These are phyloP conservation scores for Acanthurus tractus DNA, from an alignment of 2,797 vertebrate genomes.

Conservation along the genomic window DNA sequence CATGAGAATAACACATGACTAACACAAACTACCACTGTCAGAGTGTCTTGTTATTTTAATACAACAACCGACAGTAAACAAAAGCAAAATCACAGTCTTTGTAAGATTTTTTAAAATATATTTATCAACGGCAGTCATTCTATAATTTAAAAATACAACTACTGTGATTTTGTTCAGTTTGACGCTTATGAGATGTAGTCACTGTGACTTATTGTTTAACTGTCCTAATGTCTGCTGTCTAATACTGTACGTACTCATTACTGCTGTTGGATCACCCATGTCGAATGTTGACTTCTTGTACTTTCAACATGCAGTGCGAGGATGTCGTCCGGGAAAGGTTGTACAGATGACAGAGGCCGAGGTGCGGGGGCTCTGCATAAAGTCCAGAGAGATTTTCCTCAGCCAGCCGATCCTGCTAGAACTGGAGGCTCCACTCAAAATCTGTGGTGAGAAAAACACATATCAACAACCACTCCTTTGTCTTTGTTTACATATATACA, in stretches of 20 bases:
- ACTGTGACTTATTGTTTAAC: background rate
- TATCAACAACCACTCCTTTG: background rate
- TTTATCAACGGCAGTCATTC: background rate
- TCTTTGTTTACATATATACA: background rate
- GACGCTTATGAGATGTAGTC: background rate
- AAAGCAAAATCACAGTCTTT: background rate
- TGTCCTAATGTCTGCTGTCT: background rate
- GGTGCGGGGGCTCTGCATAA: slow-evolving; percentile 94
- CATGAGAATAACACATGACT: background rate
- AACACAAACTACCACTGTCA: background rate
- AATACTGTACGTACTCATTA: background rate
- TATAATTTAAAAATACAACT: background rate
- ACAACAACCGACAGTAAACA: too few relatives aligned
- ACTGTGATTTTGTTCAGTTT: background rate
- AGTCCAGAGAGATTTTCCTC: slow-evolving; percentile 96
- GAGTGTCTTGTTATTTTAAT: background rate
- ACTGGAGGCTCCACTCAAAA: slow-evolving; percentile 94
- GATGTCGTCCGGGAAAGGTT: slow-evolving; percentile 95
- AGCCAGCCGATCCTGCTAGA: slow-evolving; percentile 96
- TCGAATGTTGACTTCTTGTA: background rate
- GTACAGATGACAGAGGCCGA: slow-evolving; percentile 97
- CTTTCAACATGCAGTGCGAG: slow-evolving; percentile 85
- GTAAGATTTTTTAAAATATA: background rate
- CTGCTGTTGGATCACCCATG: background rate
- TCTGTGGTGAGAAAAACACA: slow-evolving; percentile 88